phyloP scores from a whole-genome alignment of 2,888 invertebrate species.

The Drosophila nr. medialis region DNA sequence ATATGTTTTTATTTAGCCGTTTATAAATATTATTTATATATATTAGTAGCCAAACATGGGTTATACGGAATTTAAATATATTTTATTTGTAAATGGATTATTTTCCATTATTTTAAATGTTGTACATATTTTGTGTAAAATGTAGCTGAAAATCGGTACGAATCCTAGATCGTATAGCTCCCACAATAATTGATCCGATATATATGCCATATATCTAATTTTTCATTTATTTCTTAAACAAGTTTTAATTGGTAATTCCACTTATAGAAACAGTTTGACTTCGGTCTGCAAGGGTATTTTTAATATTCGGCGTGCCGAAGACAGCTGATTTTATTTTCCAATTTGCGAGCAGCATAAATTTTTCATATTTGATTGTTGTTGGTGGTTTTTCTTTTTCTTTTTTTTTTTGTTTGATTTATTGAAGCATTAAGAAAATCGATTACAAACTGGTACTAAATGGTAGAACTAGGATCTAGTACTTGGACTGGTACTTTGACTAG shows the following conservation, averaged over 20 bases:
- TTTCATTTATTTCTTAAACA: background rate
- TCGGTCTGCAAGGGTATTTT: background rate
- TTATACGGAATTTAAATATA: too few species aligned
- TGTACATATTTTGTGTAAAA: background rate
- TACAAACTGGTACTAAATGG: slow-evolving; percentile 72
- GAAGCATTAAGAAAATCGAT: slow-evolving; percentile 72
- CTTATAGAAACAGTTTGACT: background rate
- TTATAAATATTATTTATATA: too few species aligned
- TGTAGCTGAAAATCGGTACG: background rate
- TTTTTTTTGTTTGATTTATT: slow-evolving; percentile 56
- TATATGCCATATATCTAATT: too few species aligned
- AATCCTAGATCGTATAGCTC: background rate
- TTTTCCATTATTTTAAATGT: background rate
- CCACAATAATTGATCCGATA: background rate
- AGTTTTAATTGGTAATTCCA: background rate
- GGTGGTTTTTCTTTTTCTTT: slow-evolving; percentile 3
- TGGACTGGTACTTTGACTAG: slow-evolving; percentile 29
- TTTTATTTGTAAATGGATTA: background rate
- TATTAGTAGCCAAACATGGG: too few species aligned
- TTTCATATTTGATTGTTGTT: slow-evolving; percentile 32
- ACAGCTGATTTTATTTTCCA: background rate
- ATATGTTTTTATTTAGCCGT: too few species aligned
- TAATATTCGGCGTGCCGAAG: background rate
- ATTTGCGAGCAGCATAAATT: slow-evolving; percentile 43
- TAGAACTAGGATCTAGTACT: slow-evolving; percentile 49